Evolutionary conservation across 1,140 invertebrate species (phyloP), one percentile per base, ranked within the genome.

Genomic region (Hylaeus anthracinus): DNA sequence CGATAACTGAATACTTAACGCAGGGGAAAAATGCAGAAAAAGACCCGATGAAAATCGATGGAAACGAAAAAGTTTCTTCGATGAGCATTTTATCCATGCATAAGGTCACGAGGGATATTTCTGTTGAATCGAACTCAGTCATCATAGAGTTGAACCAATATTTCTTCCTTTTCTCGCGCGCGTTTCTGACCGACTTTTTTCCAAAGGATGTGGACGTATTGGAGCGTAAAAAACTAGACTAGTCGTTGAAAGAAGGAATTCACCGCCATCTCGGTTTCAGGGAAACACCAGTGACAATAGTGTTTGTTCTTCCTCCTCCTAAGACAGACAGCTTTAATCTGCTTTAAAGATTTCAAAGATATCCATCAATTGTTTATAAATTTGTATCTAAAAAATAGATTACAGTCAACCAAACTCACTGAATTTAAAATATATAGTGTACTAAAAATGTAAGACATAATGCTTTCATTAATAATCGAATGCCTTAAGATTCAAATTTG

Each of bases 181-280:
- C 53, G 64, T 1, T 58, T 76, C 53, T 58, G 64, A 60, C 64
- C 74, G 64, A 76, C 48, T 70, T 71, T 71, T 45, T 41, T 60
- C 5, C 10, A 41, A 71, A 77, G 15, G 37, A 51, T 10, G 43
- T 1, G 9, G 5, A 61, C 56, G 15, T 51, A 70, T 6, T 61
- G 12, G 66, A 43, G 43, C 56, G 66, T 77, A n/a, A 70, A 77
- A 70, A 70, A 61, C 26, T 48, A 61, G 75, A 15, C 75, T 60
- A 0, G 1, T 4, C 26, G 39, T 48, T 39, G 9, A 60, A 48
- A 60, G 43, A 26, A 51, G 5, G 1, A 9, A 70, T 70, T 77
- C 55, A 70, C 8, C 3, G 41, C 2, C 6, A 15, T 37, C 6
- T 2, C 26, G 26, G 12, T 1, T 43, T 1, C 8, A 9, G 8